A percentile compares a stretch with the other conserved stretches of the same genome.
phyloP scores from a whole-genome alignment of 2,888 invertebrate genomes.

The Elaeidobius kamerunicus region DNA sequence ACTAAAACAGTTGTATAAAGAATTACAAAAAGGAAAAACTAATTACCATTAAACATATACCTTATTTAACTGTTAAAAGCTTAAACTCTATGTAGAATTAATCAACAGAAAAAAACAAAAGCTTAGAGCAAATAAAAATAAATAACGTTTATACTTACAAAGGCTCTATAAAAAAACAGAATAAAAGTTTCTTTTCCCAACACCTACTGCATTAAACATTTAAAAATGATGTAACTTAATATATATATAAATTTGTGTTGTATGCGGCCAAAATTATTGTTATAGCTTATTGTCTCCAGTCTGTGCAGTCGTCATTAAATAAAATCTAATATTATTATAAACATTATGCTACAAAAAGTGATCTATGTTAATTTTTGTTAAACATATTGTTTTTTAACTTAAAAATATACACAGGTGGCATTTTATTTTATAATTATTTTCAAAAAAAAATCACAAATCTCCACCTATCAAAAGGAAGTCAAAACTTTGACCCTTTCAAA shows the following conservation, averaged over 20 bases:
- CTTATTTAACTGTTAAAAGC: conserved; percentile 31
- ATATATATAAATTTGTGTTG: conserved; percentile 19
- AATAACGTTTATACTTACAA: conserved; percentile 39
- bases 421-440: not conserved
- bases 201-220: conserved; percentile 43
- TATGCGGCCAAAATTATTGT: conserved; percentile 15
- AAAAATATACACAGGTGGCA: too few relatives aligned
- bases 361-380: conserved; percentile 8
- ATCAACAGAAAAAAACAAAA: conserved; percentile 37
- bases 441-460: too few relatives aligned
- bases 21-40: conserved; percentile 17
- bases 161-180: conserved; percentile 30
- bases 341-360: conserved; percentile 27
- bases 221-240: conserved; percentile 20
- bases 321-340: conserved; percentile 31
- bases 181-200: conserved; percentile 42
- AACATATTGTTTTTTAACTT: conserved; percentile 13
- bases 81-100: conserved; percentile 36
- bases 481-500: not conserved
- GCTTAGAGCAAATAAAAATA: conserved; percentile 40
- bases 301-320: conserved; percentile 45
- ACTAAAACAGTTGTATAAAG: conserved; percentile 21
- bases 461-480: too few relatives aligned
- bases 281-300: conserved; percentile 35
- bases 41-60: conserved; percentile 6